Evolutionary conservation across 2,113 vertebrate genomes (phyloP), one percentile per base, ranked within the genome.

Genomic region (Clupea harengus): DNA sequence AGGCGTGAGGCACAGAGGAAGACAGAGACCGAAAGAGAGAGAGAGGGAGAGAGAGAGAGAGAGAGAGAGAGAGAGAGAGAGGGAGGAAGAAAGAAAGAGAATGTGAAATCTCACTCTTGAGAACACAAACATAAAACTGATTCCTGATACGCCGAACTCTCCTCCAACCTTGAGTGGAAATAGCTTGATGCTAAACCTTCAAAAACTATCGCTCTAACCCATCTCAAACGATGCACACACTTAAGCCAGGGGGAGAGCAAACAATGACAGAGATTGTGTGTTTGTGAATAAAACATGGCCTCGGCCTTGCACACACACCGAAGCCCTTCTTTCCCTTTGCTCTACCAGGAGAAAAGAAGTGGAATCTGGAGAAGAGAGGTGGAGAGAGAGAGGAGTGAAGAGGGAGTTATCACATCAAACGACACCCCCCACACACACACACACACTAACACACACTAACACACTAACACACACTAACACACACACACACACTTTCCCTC

Each of bases 261-360:
- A 60, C 54, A 60, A 60, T 60, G 54, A 20, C 54, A 60, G 54
- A 60, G 54, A 60, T 60, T 72, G 64, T 32, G 64, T 72, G 64
- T 72, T 9, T 72, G 64, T 72, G 64, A 28, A 72, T 72, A 28
- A 72, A 72, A 72, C 64, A 72, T 72, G 64, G n/a, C 60, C 60
- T 9, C 5, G n/a, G 60, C 64, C 64, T 72, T 9, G 11, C 64
- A 28, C 64, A 72, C 64, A 28, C 64, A 72, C 25, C 1, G 7
- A 32, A 60, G 54, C 18, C 54, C 54, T 20, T 54, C 18, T 60
- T 22, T 7, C 18, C 20, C 52, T 15, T 3, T 20, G 6, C 54
- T 57, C 18, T 57, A 57, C 54, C 54, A 20, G 54, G 54, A 3
- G 22, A 57, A 57, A n/a, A n/a, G n/a, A n/a, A n/a, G 54, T 60